Evolutionary conservation across 35 echinoderm and acorn worm species (phyloP).

Genomic region (Stichopus chloronotus): DNA sequence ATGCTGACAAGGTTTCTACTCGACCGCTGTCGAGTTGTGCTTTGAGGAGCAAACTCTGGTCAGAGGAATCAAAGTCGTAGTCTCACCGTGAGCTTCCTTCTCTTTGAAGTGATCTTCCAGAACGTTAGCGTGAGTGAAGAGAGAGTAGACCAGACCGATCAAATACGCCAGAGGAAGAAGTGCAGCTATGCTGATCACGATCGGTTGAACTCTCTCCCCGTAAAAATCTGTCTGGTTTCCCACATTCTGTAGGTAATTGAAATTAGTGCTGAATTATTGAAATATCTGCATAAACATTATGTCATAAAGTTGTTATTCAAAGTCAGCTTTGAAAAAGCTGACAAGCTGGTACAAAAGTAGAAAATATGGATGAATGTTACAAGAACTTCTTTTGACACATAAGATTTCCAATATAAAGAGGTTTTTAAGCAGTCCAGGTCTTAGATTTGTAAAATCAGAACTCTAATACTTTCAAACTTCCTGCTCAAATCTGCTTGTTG

Average conservation of each 20-base stretch:
- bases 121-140: slow-evolving; percentile 86
- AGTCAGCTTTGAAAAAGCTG: background rate
- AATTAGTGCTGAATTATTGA: background rate
- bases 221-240: slow-evolving; percentile 41
- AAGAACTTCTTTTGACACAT: too few relatives aligned
- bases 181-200: slow-evolving; percentile 68
- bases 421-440: too few relatives aligned
- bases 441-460: too few relatives aligned
- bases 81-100: background rate
- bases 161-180: slow-evolving; percentile 85
- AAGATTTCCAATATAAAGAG: too few relatives aligned
- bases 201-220: slow-evolving; percentile 45
- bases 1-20: too few relatives aligned
- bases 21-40: too few relatives aligned
- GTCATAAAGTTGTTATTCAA: background rate
- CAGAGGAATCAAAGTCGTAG: too few relatives aligned
- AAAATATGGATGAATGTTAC: background rate
- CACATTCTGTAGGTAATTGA: background rate
- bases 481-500: too few relatives aligned
- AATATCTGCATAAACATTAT: background rate
- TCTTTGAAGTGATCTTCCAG: slow-evolving; percentile 71
- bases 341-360: background rate
- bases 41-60: too few relatives aligned
- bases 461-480: too few relatives aligned
- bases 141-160: slow-evolving; percentile 83